Conservation (phyloP, 2,113 vertebrate species). For the Takifugu flavidus region DNA sequence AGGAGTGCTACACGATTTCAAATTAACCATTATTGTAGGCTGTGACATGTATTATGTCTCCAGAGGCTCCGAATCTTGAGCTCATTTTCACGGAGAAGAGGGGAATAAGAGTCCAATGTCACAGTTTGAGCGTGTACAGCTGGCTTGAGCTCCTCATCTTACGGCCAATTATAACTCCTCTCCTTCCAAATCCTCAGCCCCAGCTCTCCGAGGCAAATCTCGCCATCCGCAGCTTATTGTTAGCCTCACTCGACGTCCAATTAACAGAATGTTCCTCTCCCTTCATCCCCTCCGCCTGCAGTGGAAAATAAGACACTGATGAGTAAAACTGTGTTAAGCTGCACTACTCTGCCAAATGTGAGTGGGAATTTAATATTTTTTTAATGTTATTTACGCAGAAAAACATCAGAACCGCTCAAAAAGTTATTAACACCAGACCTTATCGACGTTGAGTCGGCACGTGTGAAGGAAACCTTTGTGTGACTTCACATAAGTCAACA, state of each 20-base stretch:
- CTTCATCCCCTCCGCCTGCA: slow-evolving; percentile 12
- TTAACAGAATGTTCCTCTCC: slow-evolving; percentile 65
- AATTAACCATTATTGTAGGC: slow-evolving; percentile 76
- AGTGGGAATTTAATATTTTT: slow-evolving; percentile 18
- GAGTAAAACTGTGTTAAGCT: slow-evolving; percentile 35
- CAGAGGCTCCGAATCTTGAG: slow-evolving; percentile 70
- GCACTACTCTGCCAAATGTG: slow-evolving; percentile 9
- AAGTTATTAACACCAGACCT: slow-evolving; percentile 15
- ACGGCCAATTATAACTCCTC: slow-evolving; percentile 72
- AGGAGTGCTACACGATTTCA: slow-evolving; percentile 72
- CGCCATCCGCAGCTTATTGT: slow-evolving; percentile 65
- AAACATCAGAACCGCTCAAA: slow-evolving; percentile 3
- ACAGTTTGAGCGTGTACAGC: slow-evolving; percentile 63
- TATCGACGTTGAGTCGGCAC: neutral
- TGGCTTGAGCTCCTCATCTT: slow-evolving; percentile 69
- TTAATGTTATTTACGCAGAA: slow-evolving; percentile 14
- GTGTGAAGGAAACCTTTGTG: neutral
- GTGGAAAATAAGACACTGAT: slow-evolving; percentile 42
- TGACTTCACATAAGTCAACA: slow-evolving; percentile 19
- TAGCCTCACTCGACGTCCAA: slow-evolving; percentile 64
- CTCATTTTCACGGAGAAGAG: slow-evolving; percentile 74
- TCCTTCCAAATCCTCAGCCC: slow-evolving; percentile 62
- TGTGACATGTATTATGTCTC: slow-evolving; percentile 75
- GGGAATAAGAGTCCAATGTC: slow-evolving; percentile 67
- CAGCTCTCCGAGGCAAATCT: slow-evolving; percentile 62